Percentiles rank a stretch among this genome's conserved stretches.
phyloP scores from a whole-genome alignment of 2,113 vertebrate species.

The Todiramphus saurophagus region DNA sequence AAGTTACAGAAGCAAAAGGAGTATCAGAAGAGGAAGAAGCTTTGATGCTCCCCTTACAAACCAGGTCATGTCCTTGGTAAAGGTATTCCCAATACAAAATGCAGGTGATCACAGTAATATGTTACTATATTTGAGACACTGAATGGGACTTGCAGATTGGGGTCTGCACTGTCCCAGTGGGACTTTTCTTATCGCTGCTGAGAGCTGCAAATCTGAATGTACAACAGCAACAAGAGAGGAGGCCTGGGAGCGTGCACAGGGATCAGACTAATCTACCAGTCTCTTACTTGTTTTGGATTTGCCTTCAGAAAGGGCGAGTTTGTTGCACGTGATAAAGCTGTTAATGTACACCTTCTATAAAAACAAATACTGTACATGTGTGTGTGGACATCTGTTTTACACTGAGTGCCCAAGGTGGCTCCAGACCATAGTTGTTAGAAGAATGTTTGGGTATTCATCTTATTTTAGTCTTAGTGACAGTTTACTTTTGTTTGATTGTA shows the following conservation, averaged over 20 bases:
- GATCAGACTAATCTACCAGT: neutral
- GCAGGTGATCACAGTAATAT: neutral
- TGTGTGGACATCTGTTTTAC: neutral
- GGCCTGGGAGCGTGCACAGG: neutral
- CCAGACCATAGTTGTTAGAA: neutral
- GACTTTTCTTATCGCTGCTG: neutral
- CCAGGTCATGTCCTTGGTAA: neutral
- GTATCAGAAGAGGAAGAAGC: neutral
- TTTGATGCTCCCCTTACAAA: neutral
- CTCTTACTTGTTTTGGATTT: neutral
- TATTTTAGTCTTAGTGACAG: neutral
- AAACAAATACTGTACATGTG: accelerated
- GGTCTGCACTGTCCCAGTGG: neutral
- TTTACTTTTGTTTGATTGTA: neutral
- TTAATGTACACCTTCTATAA: neutral
- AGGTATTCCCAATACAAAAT: neutral
- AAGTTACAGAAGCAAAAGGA: neutral
- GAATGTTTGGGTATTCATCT: neutral
- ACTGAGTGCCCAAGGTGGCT: neutral
- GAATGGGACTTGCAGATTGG: neutral
- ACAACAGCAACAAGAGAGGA: neutral
- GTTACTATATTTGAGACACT: neutral
- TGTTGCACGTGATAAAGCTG: neutral
- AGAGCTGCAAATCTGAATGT: neutral
- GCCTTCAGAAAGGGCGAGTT: neutral